Evolutionary conservation across 2,888 invertebrate species (phyloP).

Genomic region (Hirtodrosophila trivittata): DNA sequence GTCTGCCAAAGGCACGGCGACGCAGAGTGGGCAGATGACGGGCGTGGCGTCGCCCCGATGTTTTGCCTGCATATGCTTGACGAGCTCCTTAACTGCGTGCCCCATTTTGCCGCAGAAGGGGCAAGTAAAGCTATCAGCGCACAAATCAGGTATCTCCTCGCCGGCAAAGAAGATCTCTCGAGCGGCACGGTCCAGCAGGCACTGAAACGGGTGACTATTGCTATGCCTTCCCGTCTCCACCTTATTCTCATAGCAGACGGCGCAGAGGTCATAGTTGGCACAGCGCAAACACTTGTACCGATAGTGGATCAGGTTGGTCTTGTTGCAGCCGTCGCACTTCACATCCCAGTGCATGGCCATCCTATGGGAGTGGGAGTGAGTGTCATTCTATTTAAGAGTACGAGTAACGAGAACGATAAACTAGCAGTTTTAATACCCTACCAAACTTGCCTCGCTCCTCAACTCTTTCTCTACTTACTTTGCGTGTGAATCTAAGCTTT

Average conservation of each 20-base stretch:
- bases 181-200: slow-evolving; percentile 43
- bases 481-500: no score
- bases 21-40: slow-evolving; percentile 59
- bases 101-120: slow-evolving; percentile 51
- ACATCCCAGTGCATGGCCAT: slow-evolving; percentile 40
- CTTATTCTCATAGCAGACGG: slow-evolving; percentile 35
- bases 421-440: no score
- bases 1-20: slow-evolving; percentile 29
- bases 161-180: slow-evolving; percentile 48
- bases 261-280: slow-evolving; percentile 51
- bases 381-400: no score
- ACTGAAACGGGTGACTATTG: slow-evolving; percentile 52
- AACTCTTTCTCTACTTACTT: no score
- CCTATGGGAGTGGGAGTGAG: not conserved
- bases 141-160: slow-evolving; percentile 35
- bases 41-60: slow-evolving; percentile 26
- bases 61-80: slow-evolving; percentile 15
- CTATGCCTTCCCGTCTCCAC: slow-evolving; percentile 26
- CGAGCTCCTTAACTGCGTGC: slow-evolving; percentile 12
- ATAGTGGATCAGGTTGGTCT: slow-evolving; percentile 10
- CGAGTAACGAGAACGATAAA: no score
- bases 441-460: no score
- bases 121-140: slow-evolving; percentile 62
- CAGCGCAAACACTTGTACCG: slow-evolving; percentile 62
- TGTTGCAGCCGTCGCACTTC: slow-evolving; percentile 43